A percentile compares a stretch with the other conserved stretches of the same genome.
These are phyloP conservation scores for Drosophila pectinifera DNA, from an alignment of 1,140 invertebrate species.

Conservation along the genomic window DNA sequence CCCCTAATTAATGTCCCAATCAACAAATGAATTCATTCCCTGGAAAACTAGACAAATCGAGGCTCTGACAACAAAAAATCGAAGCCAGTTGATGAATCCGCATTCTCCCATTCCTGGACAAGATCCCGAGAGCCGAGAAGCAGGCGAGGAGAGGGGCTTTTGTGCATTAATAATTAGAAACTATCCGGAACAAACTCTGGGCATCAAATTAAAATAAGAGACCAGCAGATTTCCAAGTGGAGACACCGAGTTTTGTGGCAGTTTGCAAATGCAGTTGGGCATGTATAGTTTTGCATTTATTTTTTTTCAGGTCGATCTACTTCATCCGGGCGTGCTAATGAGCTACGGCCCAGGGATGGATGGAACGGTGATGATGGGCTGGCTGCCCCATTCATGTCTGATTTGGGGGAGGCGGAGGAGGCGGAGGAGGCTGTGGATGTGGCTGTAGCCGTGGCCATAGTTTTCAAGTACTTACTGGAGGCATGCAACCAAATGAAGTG, in stretches of 20 bases:
- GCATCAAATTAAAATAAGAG: constrained; percentile 55
- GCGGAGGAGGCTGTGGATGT: background rate
- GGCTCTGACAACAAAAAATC: background rate
- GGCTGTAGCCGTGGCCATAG: constrained; percentile 23
- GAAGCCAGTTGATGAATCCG: background rate
- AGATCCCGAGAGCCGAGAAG: background rate
- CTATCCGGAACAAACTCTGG: constrained; percentile 39
- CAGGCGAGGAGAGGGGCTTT: constrained; percentile 15
- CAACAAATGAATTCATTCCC: background rate
- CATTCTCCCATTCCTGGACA: background rate
- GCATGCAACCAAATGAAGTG: constrained; percentile 74
- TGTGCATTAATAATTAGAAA: constrained; percentile 51
- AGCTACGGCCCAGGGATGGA: constrained; percentile 42
- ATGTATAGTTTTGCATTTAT: constrained; percentile 19
- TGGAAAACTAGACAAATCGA: background rate
- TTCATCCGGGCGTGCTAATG: constrained; percentile 62
- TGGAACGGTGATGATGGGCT: constrained; percentile 25
- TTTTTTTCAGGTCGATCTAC: constrained; percentile 56
- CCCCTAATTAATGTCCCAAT: background rate
- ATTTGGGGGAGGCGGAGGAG: constrained; percentile 13
- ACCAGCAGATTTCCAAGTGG: constrained; percentile 42
- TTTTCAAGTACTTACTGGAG: constrained; percentile 29
- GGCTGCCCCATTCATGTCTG: constrained; percentile 56
- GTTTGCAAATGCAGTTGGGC: constrained; percentile 23
- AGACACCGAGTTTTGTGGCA: constrained; percentile 37